These are phyloP conservation scores for Hofmannophila pseudospretella DNA, from an alignment of 2,888 invertebrate species.

Conservation along the genomic window DNA sequence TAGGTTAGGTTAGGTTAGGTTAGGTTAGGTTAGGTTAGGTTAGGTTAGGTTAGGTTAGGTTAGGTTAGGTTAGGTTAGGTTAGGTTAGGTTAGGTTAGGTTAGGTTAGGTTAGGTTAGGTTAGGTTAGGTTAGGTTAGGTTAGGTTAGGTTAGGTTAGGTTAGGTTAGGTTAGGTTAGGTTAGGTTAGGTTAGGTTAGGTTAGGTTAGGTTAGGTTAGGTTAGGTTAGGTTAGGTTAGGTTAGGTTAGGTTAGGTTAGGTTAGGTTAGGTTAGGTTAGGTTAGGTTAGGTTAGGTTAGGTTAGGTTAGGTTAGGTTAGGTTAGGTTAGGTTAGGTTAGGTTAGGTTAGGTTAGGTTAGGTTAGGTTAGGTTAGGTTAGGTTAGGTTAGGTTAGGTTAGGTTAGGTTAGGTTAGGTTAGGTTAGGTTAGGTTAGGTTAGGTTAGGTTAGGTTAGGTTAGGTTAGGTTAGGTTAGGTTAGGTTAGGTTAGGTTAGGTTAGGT, in stretches of 20 bases:
- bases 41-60: conserved; percentile 19
- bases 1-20: conserved; percentile 19
- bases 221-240: conserved; percentile 3
- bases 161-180: conserved; percentile 23
- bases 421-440: conserved; percentile 18
- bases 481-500: conserved; percentile 22
- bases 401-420: conserved; percentile 17
- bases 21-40: conserved; percentile 16
- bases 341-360: conserved; percentile 16
- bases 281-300: conserved; percentile 21
- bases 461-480: conserved; percentile 21
- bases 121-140: conserved; percentile 24
- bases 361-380: conserved; percentile 18
- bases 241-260: conserved; percentile 14
- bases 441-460: conserved; percentile 19
- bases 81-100: conserved; percentile 21
- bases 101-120: conserved; percentile 22
- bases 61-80: conserved; percentile 19
- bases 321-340: conserved; percentile 15
- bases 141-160: conserved; percentile 24
- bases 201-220: conserved; percentile 1
- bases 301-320: conserved; percentile 17
- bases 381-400: conserved; percentile 19
- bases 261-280: conserved; percentile 22
- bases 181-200: conserved; percentile 5